A percentile compares a stretch with the other conserved stretches of the same genome.
Conservation (phyloP, 1,140 invertebrate genomes). For the Amyelois transitella region DNA sequence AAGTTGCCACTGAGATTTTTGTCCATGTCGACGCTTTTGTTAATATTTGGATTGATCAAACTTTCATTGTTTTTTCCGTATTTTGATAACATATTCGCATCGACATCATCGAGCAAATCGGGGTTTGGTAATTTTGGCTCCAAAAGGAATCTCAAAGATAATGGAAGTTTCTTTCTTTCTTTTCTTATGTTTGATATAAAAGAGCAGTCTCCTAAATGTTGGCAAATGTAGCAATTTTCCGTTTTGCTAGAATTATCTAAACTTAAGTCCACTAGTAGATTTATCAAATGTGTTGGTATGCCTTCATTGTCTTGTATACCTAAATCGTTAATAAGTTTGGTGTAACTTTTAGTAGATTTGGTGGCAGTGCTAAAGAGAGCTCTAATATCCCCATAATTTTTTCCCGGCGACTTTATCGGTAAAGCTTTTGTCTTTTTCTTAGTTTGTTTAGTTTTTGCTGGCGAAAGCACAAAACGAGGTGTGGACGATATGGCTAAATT, state of each 20-base stretch:
- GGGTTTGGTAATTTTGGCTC: slow-evolving; percentile 38
- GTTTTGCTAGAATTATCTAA: slow-evolving; percentile 34
- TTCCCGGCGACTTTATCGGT: slow-evolving; percentile 33
- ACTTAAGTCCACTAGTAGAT: slow-evolving; percentile 57
- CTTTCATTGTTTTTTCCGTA: slow-evolving; percentile 17
- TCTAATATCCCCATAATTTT: slow-evolving; percentile 61
- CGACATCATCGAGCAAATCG: slow-evolving; percentile 41
- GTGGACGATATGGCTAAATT: slow-evolving; percentile 1
- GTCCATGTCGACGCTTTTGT: neutral
- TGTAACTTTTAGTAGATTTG: slow-evolving; percentile 59
- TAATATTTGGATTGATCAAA: slow-evolving; percentile 9
- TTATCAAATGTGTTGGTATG: slow-evolving; percentile 44
- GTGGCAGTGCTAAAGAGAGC: slow-evolving; percentile 66
- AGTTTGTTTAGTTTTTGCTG: slow-evolving; percentile 40
- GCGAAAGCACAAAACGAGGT: slow-evolving; percentile 18
- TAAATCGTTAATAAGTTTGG: slow-evolving; percentile 54
- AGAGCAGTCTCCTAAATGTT: slow-evolving; percentile 39
- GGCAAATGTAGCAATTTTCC: slow-evolving; percentile 44
- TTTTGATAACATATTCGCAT: slow-evolving; percentile 26
- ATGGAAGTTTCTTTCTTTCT: slow-evolving; percentile 13
- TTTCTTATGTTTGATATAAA: slow-evolving; percentile 26
- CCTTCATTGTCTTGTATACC: slow-evolving; percentile 35
- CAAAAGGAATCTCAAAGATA: slow-evolving; percentile 16
- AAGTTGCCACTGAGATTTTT: slow-evolving; percentile 19
- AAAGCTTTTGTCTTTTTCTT: slow-evolving; percentile 41